phyloP scores from a whole-genome alignment of 2,888 invertebrate species.

The Apantesis nais region DNA sequence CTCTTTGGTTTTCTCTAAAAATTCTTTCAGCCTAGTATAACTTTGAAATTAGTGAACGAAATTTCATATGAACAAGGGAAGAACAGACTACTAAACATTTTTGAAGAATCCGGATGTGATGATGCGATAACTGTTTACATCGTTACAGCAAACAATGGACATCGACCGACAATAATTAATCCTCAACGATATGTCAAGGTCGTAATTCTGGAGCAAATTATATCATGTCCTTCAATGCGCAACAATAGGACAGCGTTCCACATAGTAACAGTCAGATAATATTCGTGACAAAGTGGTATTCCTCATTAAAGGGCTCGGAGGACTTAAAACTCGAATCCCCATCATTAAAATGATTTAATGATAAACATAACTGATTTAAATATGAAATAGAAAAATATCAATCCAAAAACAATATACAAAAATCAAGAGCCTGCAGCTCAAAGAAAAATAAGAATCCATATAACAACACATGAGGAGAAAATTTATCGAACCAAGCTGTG shows the following conservation, averaged over 20 bases:
- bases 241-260: neutral
- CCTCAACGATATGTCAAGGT: neutral
- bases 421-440: neutral
- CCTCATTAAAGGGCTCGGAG: no score
- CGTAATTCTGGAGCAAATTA: neutral
- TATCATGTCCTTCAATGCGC: neutral
- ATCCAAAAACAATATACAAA: neutral
- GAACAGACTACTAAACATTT: neutral
- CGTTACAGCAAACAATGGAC: neutral
- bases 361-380: neutral
- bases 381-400: neutral
- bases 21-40: neutral
- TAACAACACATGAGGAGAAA: neutral
- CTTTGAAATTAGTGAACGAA: neutral
- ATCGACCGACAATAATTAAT: neutral
- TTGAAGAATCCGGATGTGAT: neutral
- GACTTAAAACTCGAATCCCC: neutral
- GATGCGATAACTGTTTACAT: neutral
- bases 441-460: neutral
- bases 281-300: neutral
- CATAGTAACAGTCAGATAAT: neutral
- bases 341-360: neutral
- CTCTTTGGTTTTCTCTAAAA: no score
- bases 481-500: neutral
- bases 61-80: neutral